Evolutionary conservation across 2,888 invertebrate species (phyloP), one percentile per base, ranked within the genome.

Genomic region (Stomorhina lunata): DNA sequence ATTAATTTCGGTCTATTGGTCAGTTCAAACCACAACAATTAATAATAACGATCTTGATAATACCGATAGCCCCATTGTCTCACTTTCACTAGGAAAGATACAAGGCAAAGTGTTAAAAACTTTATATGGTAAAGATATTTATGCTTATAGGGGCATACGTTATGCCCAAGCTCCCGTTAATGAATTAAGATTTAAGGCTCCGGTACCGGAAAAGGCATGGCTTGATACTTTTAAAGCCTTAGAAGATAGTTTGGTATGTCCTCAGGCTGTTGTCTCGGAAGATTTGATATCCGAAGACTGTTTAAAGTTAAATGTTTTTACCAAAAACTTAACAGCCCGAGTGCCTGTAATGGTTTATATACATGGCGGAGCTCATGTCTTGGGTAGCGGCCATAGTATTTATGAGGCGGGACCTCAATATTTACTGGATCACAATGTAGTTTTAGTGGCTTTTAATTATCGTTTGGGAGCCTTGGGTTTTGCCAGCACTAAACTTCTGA

Each of bases 241-340:
- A 0, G 69, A 87, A 32, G 92, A 92, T 84, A 91, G 91, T 20
- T 87, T 90, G 6, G 81, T 90, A 1, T 92, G 92, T 53, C 87
- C 89, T 0, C 89, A 90, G 61, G 72, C 78, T 0, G 85, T 84
- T 0, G 4, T 76, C 0, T 10, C 10, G 20, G 20, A 40, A 0
- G 4, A 63, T 1, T 17, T 86, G 57, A 90, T 92, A 61, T 92
- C 93, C 29, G 95, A 95, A 85, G 94, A 95, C 87, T 95, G 95
- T 85, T 92, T 95, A 1, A 91, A 92, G 17, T 86, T 95, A 63
- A 95, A 95, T 84, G 93, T 95, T 0, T 95, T 93, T 84, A 93
- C 87, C 0, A 85, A 77, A n/a, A 85, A 85, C n/a, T 25, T 88
- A 0, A 75, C 66, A 0, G 76, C 34, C 0, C 72, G 53, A 4